Conservation (phyloP, 2,797 vertebrate genomes). For the Nyctibius grandis region DNA sequence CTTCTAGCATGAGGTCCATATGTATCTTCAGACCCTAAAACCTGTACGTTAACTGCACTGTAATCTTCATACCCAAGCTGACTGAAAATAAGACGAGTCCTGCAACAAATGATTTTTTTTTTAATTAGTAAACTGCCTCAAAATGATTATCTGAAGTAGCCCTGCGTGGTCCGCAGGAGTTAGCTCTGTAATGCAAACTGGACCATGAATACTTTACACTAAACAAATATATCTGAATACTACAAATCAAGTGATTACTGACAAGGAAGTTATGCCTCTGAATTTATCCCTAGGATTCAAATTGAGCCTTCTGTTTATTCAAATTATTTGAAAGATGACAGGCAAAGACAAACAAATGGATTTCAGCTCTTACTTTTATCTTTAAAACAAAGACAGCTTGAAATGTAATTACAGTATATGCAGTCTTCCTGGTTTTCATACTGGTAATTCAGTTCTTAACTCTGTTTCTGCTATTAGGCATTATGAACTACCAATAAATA, state of each 20-base stretch:
- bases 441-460: neutral
- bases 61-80: conserved; percentile 83
- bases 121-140: conserved; percentile 17
- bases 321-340: neutral
- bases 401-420: neutral
- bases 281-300: neutral
- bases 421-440: neutral
- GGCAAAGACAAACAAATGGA: neutral
- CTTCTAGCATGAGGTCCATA: conserved; percentile 78
- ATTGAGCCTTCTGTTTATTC: neutral
- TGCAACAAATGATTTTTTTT: conserved; percentile 58
- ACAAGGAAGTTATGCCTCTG: neutral
- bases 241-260: neutral
- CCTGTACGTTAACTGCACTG: conserved; percentile 80
- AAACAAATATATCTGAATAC: neutral
- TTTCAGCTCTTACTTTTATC: neutral
- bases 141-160: neutral
- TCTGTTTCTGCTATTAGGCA: neutral
- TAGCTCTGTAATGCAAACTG: neutral
- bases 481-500: neutral
- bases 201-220: neutral
- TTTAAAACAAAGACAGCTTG: neutral
- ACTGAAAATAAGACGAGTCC: conserved; percentile 80
- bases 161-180: neutral
- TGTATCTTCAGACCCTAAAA: conserved; percentile 86